A percentile compares a stretch with the other conserved stretches of the same genome.
Conservation (phyloP, 2,888 invertebrate species). For the Cremastinae sp. region DNA sequence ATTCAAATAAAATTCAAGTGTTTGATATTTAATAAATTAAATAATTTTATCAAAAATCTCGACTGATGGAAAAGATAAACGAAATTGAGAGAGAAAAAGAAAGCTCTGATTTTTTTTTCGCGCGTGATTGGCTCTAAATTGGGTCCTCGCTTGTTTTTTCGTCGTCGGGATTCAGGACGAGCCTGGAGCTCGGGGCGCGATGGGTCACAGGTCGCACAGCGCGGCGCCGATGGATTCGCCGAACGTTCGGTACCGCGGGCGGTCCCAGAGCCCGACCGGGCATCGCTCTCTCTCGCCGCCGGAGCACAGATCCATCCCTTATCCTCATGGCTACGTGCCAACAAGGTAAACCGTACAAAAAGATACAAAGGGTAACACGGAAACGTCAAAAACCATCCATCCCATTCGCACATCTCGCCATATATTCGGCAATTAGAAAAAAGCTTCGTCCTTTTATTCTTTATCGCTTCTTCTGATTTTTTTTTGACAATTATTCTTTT, state of each 20-base stretch:
- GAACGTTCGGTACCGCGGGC: slow-evolving; percentile 84
- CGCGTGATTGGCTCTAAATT: too few species aligned
- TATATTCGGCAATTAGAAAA: slow-evolving; percentile 50
- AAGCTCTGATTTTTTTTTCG: slow-evolving; percentile 2
- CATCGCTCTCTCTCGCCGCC: slow-evolving; percentile 92
- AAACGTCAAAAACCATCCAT: slow-evolving; percentile 42
- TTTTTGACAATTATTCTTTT: too few species aligned
- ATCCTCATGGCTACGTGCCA: slow-evolving; percentile 84
- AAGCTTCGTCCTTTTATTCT: slow-evolving; percentile 1
- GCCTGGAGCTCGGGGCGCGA: slow-evolving; percentile 79
- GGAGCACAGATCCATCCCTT: slow-evolving; percentile 85
- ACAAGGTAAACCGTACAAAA: slow-evolving; percentile 75
- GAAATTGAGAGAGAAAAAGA: too few species aligned
- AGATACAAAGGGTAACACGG: neutral
- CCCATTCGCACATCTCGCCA: slow-evolving; percentile 39
- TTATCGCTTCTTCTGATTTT: too few species aligned
- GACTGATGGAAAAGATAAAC: too few species aligned
- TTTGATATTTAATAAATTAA: too few species aligned
- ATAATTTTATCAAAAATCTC: too few species aligned
- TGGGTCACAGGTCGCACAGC: slow-evolving; percentile 90
- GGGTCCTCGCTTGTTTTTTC: neutral
- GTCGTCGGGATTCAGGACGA: slow-evolving; percentile 80
- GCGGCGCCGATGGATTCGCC: slow-evolving; percentile 89
- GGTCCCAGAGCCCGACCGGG: slow-evolving; percentile 90
- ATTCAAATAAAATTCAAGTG: too few species aligned